A percentile compares a stretch with the other conserved stretches of the same genome.
These are phyloP conservation scores for Enteromius paludinosus DNA, from an alignment of 2,797 vertebrate species.

Conservation along the genomic window DNA sequence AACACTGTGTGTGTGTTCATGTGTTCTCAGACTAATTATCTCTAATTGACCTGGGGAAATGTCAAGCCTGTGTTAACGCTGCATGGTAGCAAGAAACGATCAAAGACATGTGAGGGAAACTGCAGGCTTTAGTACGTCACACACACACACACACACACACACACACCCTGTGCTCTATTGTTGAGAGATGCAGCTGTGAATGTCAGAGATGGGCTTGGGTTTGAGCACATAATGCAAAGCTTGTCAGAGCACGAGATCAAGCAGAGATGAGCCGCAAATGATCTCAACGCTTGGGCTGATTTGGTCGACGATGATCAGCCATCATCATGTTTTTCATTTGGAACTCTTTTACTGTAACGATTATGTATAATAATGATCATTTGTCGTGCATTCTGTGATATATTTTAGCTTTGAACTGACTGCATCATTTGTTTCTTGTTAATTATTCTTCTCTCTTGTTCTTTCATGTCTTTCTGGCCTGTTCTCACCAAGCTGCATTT, in stretches of 20 bases:
- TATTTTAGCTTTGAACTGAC: background rate
- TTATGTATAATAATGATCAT: slow-evolving; percentile 52
- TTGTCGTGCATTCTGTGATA: background rate
- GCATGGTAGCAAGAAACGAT: slow-evolving; percentile 11
- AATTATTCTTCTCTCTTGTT: slow-evolving; percentile 60
- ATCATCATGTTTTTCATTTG: background rate
- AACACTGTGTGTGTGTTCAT: background rate
- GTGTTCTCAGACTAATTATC: slow-evolving; percentile 40
- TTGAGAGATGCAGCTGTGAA: slow-evolving; percentile 10
- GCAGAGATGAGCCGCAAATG: background rate
- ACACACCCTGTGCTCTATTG: slow-evolving; percentile 19
- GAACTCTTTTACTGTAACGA: background rate
- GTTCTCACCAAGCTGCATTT: background rate
- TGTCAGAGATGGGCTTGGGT: slow-evolving; percentile 18
- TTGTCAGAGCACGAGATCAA: slow-evolving; percentile 9
- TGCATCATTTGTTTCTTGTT: background rate
- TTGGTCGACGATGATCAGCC: background rate
- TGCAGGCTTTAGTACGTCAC: background rate
- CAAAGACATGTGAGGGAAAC: slow-evolving; percentile 24
- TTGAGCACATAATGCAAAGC: slow-evolving; percentile 8
- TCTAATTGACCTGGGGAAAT: slow-evolving; percentile 50
- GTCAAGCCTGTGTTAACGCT: slow-evolving; percentile 44
- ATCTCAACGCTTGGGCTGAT: background rate
- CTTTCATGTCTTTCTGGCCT: background rate
- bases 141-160: slow-evolving; percentile 3